Evolutionary conservation across 2,888 invertebrate species (phyloP).

Genomic region (Eupithecia dodoneata): DNA sequence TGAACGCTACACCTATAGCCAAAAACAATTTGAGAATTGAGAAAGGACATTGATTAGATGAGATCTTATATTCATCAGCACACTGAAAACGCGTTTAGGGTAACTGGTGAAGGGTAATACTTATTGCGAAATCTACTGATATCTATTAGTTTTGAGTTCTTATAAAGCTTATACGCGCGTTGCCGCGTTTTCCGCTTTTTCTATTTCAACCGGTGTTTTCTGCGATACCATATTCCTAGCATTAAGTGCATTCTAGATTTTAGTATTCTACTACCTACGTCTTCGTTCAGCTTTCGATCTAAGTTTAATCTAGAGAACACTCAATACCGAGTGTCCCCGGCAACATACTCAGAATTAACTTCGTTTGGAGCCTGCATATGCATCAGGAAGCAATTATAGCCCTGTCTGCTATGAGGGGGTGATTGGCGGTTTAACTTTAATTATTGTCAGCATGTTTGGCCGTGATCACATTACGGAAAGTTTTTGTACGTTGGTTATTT

Average conservation of each 20-base stretch:
- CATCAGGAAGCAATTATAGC: conserved; percentile 31
- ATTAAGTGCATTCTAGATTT: background rate
- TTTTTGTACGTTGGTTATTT: background rate
- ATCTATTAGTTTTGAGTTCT: too few relatives aligned
- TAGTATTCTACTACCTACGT: background rate
- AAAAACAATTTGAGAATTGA: too few relatives aligned
- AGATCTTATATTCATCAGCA: too few relatives aligned
- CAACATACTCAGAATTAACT: conserved; percentile 27
- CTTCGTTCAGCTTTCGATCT: background rate
- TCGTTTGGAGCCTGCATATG: conserved; percentile 21
- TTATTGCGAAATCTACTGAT: too few relatives aligned
- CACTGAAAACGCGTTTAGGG: too few relatives aligned
- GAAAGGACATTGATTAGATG: too few relatives aligned
- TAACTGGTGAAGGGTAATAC: too few relatives aligned
- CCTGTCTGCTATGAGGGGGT: conserved; percentile 18
- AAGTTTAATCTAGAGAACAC: conserved; percentile 2
- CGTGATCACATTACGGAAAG: background rate
- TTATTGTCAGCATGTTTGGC: background rate
- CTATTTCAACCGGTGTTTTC: background rate
- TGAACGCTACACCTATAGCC: too few relatives aligned
- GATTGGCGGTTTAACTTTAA: conserved; percentile 32
- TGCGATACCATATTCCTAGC: background rate
- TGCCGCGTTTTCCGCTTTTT: too few relatives aligned
- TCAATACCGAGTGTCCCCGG: conserved; percentile 13
- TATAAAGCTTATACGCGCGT: too few relatives aligned